Base-by-base conservation (phyloP, 92 coral and sea anemone species). In the Hydrozoanthus gracilis region DNA sequence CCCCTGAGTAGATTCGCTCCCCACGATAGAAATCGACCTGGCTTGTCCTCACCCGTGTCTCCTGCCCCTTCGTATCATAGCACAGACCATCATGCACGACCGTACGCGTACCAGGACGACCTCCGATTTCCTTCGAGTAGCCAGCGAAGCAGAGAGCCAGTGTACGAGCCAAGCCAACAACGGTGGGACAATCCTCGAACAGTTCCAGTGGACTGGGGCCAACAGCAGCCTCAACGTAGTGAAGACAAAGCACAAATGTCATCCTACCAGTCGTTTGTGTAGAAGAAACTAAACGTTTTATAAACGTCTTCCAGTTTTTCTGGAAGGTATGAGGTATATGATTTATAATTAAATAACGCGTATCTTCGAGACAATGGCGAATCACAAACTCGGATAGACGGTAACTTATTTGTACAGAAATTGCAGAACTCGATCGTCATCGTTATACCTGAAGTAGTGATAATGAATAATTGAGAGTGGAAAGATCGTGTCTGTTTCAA, bases 1-100 rank as follows among this genome's bases (percentile, higher is more conserved):
- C 74, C 82, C 70, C 82, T 88, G 5, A 74, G 82, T 61, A 87
- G 55, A 55, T 75, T 51, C 56, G 56, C 80, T 58, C 90, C 83
- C 35, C 69, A 70, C 7, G 89, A 61, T 4, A 69, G 77, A 27
- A 71, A 51, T 39, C 70, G 45, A 73, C 83, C 14, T 67, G 76
- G 18, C 58, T 90, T 93, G 8, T 69, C 90, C 78, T 64, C 95
- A 7, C 91, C 97, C 2, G 87, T 92, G 60, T 96, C 99, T 17
- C 98, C 99, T 16, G 97, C 97, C 2, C 99, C 99, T 12, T 95
- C 98, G 5, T 96, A 96, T 67, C 94, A 93, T 82, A 89, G 91
- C 48, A 83, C 88, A 5, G 86, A 82, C 76, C 88, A 91, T 68
- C 82, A 75, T n/a, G 86, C 73, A 12, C 91, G 70, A 14, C 45